These are phyloP conservation scores for Lasioglossum lativentre DNA, from an alignment of 2,888 invertebrate species.

Conservation along the genomic window DNA sequence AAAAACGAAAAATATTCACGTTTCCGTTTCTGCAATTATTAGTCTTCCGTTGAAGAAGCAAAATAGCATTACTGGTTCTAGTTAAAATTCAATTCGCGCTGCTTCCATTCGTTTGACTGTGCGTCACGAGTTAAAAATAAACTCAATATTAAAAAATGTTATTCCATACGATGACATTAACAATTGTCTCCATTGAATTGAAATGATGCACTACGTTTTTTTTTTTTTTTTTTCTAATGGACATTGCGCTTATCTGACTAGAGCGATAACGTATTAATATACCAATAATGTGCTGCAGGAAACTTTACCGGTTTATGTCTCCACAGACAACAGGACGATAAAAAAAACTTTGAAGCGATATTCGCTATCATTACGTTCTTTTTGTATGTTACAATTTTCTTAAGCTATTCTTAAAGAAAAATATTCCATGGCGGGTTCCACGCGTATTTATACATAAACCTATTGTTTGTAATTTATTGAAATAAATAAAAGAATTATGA, in stretches of 20 bases:
- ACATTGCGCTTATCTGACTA: constrained; percentile 22
- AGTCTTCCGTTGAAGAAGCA: not conserved
- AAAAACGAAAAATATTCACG: not conserved
- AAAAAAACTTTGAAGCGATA: constrained; percentile 70
- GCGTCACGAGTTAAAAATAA: constrained; percentile 29
- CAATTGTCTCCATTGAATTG: constrained; percentile 17
- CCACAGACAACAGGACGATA: constrained; percentile 62
- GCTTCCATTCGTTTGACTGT: not conserved
- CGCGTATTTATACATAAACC: not conserved
- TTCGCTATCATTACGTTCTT: constrained; percentile 75
- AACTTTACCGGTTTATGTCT: constrained; percentile 63
- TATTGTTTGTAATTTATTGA: constrained; percentile 40
- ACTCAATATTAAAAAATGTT: constrained; percentile 6
- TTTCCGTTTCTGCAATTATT: not conserved
- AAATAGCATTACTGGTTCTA: not conserved
- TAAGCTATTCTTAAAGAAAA: constrained; percentile 21
- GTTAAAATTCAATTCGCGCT: constrained; percentile 12
- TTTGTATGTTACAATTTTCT: constrained; percentile 40
- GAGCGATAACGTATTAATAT: constrained; percentile 55
- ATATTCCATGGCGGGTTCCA: not conserved
- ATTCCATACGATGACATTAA: constrained; percentile 34
- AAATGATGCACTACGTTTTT: constrained; percentile 25
- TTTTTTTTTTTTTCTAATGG: constrained; percentile 36
- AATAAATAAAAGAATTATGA: constrained; percentile 38
- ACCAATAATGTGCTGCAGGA: constrained; percentile 31